Percentiles rank a stretch among this genome's conserved stretches.
Evolutionary conservation across 2,888 invertebrate species (phyloP).

Genomic region (Acanthosepion lycidas): DNA sequence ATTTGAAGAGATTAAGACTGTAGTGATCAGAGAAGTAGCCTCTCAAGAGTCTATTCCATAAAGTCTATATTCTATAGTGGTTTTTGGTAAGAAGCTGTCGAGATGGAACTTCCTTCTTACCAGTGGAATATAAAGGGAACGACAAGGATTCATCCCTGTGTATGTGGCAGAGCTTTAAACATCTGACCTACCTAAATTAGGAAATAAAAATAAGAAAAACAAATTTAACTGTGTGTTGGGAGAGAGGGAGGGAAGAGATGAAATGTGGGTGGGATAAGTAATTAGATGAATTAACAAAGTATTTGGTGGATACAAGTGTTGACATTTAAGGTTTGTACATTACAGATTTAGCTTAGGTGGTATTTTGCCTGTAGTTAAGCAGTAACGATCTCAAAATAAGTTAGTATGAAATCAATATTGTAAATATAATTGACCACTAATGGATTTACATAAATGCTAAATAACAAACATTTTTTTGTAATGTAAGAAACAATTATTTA

Average conservation of each 20-base stretch:
- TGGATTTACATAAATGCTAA: not conserved
- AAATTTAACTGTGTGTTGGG: too few species aligned
- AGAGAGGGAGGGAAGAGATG: not conserved
- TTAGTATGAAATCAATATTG: constrained; percentile 17
- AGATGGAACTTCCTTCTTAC: too few species aligned
- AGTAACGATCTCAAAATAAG: not conserved
- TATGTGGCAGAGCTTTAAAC: too few species aligned
- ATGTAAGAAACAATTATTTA: not conserved
- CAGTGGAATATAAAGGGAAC: too few species aligned
- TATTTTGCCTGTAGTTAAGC: constrained; percentile 17
- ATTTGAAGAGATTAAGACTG: too few species aligned
- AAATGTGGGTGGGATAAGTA: not conserved
- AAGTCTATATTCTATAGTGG: too few species aligned
- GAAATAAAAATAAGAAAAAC: not conserved
- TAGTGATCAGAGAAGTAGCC: too few species aligned
- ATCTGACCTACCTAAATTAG: not conserved
- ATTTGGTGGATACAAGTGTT: constrained; percentile 23
- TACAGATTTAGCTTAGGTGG: not conserved
- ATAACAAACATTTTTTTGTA: not conserved
- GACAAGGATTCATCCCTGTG: too few species aligned
- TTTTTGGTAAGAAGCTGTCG: too few species aligned
- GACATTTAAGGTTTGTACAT: not conserved
- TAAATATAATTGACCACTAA: not conserved
- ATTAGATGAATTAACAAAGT: not conserved
- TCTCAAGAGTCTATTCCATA: too few species aligned